These are phyloP conservation scores for Sturnira hondurensis DNA, from an alignment of 2,113 vertebrate species.

Conservation along the genomic window DNA sequence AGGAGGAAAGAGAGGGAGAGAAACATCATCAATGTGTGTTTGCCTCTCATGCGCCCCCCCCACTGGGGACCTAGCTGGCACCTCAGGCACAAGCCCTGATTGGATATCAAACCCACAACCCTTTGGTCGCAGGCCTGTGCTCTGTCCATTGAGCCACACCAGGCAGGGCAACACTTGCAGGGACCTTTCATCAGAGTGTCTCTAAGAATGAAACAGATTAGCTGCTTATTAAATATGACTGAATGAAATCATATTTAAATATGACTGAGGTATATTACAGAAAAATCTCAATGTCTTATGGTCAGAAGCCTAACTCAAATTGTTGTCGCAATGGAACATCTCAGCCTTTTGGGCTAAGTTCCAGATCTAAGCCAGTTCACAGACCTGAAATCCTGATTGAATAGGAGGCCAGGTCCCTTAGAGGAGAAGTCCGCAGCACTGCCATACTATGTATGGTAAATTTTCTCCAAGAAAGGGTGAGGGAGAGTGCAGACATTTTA, in stretches of 20 bases:
- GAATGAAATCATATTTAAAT: background rate
- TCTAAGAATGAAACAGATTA: background rate
- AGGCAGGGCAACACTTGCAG: background rate
- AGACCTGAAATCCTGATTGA: background rate
- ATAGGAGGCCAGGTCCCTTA: background rate
- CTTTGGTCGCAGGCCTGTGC: too few relatives aligned
- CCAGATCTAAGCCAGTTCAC: background rate
- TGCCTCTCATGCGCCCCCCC: too few relatives aligned
- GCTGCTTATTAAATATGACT: background rate
- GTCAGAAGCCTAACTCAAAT: background rate
- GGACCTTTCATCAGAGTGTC: background rate
- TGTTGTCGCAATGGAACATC: background rate
- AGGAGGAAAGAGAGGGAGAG: too few relatives aligned
- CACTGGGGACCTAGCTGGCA: too few relatives aligned
- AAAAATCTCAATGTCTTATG: background rate
- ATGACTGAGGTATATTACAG: background rate
- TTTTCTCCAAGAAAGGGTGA: background rate
- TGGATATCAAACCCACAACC: too few relatives aligned
- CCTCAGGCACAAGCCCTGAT: too few relatives aligned
- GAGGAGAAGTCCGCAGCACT: background rate
- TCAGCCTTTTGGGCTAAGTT: background rate
- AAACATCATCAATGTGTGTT: too few relatives aligned
- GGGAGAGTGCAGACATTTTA: background rate
- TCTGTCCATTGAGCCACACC: too few relatives aligned
- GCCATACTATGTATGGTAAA: background rate